Base-by-base conservation (phyloP, 2,797 vertebrate species). In the Scomberomorus guttatus region DNA sequence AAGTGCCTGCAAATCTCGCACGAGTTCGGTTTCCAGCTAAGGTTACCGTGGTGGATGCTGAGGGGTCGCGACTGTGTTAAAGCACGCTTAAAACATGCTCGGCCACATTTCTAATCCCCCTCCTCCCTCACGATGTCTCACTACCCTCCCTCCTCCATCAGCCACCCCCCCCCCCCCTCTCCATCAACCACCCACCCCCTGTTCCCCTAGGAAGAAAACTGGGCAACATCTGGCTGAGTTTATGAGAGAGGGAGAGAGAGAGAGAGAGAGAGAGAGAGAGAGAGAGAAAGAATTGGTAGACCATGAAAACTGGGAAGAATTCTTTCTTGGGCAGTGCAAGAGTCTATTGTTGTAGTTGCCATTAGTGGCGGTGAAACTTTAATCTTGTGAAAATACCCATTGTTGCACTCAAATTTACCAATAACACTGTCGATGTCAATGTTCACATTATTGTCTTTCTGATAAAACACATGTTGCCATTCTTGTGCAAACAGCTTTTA, bases 401-500 rank as follows among this genome's bases (percentile, higher is more conserved):
- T 84, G 81, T 86, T 80, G 78, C 64, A 3, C 79, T 88, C 64
- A 87, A 57, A 87, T 88, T 82, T 70, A 85, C 83, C 80, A 87
- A 77, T 72, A 70, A 79, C 39, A 77, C 52, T 2, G 72, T 64
- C 39, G 42, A 76, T 78, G 82, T 85, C 60, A n/a, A 17, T 56
- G 76, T 79, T 84, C 69, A 79, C 37, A 55, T 86, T 84, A 80
- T 27, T 80, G 79, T 80, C 74, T 69, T 64, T 64, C 46, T 56
- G 84, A 89, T 74, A 63, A 87, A 88, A 87, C 74, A 87, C 81
- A 79, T 61, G 59, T 77, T 85, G 42, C 44, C 48, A 46, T 66
- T 87, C 68, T 83, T 82, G 86, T 87, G 84, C 97, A 97, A 97
- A 97, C 82, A 89, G 93, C 91, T 93, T 98, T 98, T 97, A 98